phyloP scores from a whole-genome alignment of 2,797 vertebrate genomes.

The Chaunax sp. region DNA sequence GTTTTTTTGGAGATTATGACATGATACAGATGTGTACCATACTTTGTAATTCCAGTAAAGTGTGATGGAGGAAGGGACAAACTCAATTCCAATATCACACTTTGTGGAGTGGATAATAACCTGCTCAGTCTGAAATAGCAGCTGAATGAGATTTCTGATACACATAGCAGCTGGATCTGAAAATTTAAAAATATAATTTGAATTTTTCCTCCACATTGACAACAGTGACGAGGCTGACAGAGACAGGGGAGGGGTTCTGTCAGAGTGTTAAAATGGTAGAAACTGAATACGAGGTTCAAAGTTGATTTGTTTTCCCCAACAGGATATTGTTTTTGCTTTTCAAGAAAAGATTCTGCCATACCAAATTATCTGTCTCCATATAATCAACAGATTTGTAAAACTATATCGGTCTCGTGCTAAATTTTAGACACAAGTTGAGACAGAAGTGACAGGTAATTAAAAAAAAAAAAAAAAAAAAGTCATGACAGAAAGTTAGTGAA shows the following conservation, averaged over 20 bases:
- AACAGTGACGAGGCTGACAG: background rate
- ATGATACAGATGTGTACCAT: no score
- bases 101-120: background rate
- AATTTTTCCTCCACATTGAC: background rate
- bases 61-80: no score
- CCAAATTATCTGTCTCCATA: background rate
- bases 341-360: no score
- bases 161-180: background rate
- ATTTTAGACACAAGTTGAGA: conserved; percentile 6
- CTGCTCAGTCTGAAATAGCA: background rate
- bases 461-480: background rate
- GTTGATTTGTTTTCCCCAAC: background rate
- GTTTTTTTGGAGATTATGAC: no score
- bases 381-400: background rate
- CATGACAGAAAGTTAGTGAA: conserved; percentile 23
- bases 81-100: no score
- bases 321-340: no score
- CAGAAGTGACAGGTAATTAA: conserved; percentile 2
- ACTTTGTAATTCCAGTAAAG: no score
- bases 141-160: background rate
- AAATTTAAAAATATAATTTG: background rate
- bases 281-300: background rate
- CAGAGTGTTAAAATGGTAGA: background rate
- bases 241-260: background rate
- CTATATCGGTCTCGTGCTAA: background rate